Base-by-base conservation (phyloP, 2,888 invertebrate genomes). In the Cephus runcator region DNA sequence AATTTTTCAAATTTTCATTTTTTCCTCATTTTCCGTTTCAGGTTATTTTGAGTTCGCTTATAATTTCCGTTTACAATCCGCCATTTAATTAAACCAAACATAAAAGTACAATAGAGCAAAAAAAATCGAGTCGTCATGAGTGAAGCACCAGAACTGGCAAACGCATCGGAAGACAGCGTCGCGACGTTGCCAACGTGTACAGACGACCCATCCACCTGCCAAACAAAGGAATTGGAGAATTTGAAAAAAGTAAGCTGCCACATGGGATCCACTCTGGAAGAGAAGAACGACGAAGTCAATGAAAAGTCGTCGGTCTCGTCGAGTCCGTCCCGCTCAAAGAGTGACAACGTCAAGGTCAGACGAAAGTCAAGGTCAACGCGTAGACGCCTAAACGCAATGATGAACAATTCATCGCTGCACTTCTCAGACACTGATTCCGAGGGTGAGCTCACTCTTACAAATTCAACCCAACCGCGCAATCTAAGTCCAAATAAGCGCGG, bases 371-470 rank as follows among this genome's bases (percentile, higher is more conserved):
- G 89, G 35, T 90, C 90, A 1, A 87, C 90, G 0, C 85, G 91
- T 6, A 85, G 88, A 36, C 87, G 89, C 0, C 79, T 91, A 33
- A 90, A 90, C 74, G 91, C 91, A 0, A 85, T 90, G 85, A 89
- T 90, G 82, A 91, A 86, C 80, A 91, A 91, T 73, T 78, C 89
- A 1, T 91, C 91, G 12, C 77, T 91, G 0, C 90, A 91, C 31
- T 91, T 91, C 77, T 91, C 91, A 68, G 91, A 91, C 69, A 91
- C 91, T 0, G 91, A 91, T 79, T 91, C 91, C 9, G 91, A 91
- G 79, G 91, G 91, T 23, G 91, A 91, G 71, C 82, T 91, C 12
- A 82, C 86, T 0, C 81, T 85, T 74, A 88, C 84, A 68, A 85
- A 74, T 69, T 76, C 81, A 0, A 30, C 11, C n/a, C 84, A 80